Conservation (phyloP, 2,797 vertebrate genomes). For the Simalia tracyae region DNA sequence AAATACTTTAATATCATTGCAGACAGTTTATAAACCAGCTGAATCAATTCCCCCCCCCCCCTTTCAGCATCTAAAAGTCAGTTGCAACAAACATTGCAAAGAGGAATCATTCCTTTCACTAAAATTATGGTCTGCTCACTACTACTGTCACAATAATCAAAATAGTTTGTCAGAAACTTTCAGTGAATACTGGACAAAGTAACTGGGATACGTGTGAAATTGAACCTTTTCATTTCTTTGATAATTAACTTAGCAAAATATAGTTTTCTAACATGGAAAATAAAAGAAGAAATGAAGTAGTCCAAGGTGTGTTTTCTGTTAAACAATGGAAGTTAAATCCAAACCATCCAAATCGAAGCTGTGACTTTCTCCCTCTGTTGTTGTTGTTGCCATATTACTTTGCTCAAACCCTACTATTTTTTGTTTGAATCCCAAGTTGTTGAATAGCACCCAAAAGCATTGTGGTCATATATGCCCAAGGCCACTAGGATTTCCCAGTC, state of each 20-base stretch:
- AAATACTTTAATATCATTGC: neutral
- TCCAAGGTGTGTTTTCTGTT: slow-evolving; percentile 23
- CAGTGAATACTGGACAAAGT: slow-evolving; percentile 47
- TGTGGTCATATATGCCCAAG: neutral
- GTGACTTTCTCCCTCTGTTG: neutral
- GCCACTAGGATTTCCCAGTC: neutral
- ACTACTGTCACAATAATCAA: slow-evolving; percentile 38
- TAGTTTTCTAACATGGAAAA: slow-evolving; percentile 1
- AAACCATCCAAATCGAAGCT: neutral
- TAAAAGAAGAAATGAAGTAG: slow-evolving; percentile 31
- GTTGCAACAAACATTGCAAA: neutral
- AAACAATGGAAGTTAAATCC: neutral
- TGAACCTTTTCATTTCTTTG: slow-evolving; percentile 18
- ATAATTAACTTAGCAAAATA: slow-evolving; percentile 42
- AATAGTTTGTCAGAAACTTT: slow-evolving; percentile 20
- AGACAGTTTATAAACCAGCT: neutral
- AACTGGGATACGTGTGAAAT: slow-evolving; percentile 47
- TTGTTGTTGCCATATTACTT: too few relatives aligned
- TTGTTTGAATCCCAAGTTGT: neutral
- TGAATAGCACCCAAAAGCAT: neutral
- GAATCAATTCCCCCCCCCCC: too few relatives aligned
- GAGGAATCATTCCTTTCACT: slow-evolving; percentile 32
- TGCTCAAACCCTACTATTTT: too few relatives aligned
- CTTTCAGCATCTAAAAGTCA: neutral
- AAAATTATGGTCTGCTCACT: slow-evolving; percentile 25